These are phyloP conservation scores for Coecobrya sp. DNA, from an alignment of 2,888 invertebrate genomes.

Conservation along the genomic window DNA sequence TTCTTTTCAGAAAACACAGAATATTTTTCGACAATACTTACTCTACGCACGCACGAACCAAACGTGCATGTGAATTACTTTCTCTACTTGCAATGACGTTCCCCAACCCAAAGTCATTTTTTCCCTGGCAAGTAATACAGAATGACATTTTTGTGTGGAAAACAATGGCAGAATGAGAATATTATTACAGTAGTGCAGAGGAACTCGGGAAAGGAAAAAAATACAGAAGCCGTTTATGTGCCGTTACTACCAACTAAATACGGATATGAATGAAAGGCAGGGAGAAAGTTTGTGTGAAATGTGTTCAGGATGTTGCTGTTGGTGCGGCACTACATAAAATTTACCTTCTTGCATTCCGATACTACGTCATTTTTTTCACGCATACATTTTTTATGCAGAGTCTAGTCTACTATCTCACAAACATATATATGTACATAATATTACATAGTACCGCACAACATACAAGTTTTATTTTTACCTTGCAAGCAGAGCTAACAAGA, in stretches of 20 bases:
- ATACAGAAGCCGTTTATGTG: slow-evolving; percentile 4
- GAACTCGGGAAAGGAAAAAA: background rate
- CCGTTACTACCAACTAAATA: background rate
- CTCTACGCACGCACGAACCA: slow-evolving; percentile 37
- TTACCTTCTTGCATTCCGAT: background rate
- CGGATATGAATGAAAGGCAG: background rate
- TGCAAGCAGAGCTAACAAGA: slow-evolving; percentile 21
- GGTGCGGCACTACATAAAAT: background rate
- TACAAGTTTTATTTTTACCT: background rate
- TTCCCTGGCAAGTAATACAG: slow-evolving; percentile 39
- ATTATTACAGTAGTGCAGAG: slow-evolving; percentile 38
- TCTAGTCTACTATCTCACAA: background rate
- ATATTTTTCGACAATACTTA: slow-evolving; percentile 34
- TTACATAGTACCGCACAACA: background rate
- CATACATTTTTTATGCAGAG: background rate
- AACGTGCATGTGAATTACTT: slow-evolving; percentile 50
- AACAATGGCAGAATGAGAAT: slow-evolving; percentile 61
- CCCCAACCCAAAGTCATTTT: slow-evolving; percentile 14
- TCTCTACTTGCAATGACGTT: background rate
- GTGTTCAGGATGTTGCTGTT: background rate
- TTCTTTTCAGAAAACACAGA: background rate
- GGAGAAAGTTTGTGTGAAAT: background rate
- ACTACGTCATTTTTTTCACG: background rate
- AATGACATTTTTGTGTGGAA: slow-evolving; percentile 64
- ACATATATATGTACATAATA: background rate